Evolutionary conservation across 2,113 vertebrate genomes (phyloP), one percentile per base, ranked within the genome.

Genomic region (Lepus timidus): DNA sequence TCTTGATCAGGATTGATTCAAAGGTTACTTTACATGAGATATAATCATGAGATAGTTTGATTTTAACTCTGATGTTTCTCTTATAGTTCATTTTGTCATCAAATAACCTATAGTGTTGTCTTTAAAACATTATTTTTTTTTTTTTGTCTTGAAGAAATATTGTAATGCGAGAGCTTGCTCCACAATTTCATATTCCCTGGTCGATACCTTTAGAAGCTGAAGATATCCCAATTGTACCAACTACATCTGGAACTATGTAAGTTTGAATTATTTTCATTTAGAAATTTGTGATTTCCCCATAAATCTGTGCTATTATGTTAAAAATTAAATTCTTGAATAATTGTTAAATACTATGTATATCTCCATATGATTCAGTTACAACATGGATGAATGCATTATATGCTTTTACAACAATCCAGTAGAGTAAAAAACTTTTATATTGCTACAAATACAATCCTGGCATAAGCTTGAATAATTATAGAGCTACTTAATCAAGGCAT

Each of bases 201-300:
- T 99, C 99, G 0, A 99, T 99, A 97, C 99, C 99, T 52, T 96
- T 99, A 94, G 99, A 99, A 98, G 99, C 99, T 87, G 99, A 99
- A 97, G 99, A 99, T 96, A 99, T 99, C 85, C 99, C 99, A 52
- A 99, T 99, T 97, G 99, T 99, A 81, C 99, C 99, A 96, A 99
- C 99, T 58, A 99, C 99, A 76, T 99, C 99, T 90, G 99, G 99
- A 92, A 99, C 99, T 93, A 99, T 99, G 99, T 99, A 98, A 97
- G 98, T 97, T 90, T 95, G 70, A 85, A 62, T 67, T 80, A 65
- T 52, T 85, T 96, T 62, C 36, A 23, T n/a, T 85, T 70, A 55
- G 71, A 87, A 95, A 70, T 49, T 64, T 95, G 39, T 0, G 7
- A 78, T 88, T 96, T 68, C 13, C 25, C 27, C 19, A 6, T 92